Conservation (phyloP, 2,888 invertebrate species). For the Aspidapion aeneum region DNA sequence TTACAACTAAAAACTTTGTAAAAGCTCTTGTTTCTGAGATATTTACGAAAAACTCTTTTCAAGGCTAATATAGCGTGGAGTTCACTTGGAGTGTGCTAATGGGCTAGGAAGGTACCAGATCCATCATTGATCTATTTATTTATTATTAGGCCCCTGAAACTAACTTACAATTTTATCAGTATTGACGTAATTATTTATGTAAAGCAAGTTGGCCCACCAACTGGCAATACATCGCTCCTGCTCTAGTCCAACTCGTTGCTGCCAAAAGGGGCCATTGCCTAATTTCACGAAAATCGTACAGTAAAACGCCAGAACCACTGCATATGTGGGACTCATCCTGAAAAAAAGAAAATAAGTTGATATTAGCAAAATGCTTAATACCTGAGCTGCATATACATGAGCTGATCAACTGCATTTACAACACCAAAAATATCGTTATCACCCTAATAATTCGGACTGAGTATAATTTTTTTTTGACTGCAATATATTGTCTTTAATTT, state of each 20-base stretch:
- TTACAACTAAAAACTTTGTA: no score
- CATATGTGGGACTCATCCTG: conserved; percentile 70
- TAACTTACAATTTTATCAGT: conserved; percentile 57
- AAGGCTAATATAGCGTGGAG: no score
- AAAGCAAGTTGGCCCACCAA: conserved; percentile 71
- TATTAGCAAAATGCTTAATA: background rate
- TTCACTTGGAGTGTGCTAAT: no score
- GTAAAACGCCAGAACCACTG: conserved; percentile 67
- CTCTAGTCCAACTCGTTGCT: conserved; percentile 51
- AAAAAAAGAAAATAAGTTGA: conserved; percentile 4
- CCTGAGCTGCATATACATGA: background rate
- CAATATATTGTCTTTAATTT: no score
- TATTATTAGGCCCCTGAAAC: no score
- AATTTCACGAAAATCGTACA: conserved; percentile 66
- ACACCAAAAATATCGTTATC: no score
- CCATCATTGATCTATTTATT: no score
- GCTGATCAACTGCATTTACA: background rate
- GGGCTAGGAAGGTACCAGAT: no score
- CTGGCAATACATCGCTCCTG: conserved; percentile 57
- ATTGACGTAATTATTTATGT: conserved; percentile 67
- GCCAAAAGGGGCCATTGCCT: conserved; percentile 72
- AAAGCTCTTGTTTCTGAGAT: no score
- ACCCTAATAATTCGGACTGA: no score
- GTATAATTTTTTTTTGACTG: no score
- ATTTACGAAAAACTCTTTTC: no score